Percentiles rank a stretch among this genome's conserved stretches.
These are phyloP conservation scores for Ophraella communa DNA, from an alignment of 2,888 invertebrate species.

Conservation along the genomic window DNA sequence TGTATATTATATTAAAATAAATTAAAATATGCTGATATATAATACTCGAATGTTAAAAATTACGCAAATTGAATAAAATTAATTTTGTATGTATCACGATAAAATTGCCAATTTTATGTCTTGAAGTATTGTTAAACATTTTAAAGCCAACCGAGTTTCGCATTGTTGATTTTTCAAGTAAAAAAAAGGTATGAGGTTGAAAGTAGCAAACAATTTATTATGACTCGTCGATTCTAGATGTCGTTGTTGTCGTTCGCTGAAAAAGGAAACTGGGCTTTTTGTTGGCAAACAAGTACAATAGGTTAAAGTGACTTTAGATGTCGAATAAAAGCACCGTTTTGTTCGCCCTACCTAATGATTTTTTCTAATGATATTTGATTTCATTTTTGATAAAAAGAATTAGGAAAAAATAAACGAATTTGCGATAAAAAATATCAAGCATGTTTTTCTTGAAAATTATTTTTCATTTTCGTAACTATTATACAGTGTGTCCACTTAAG, in stretches of 20 bases:
- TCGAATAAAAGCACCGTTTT: neutral
- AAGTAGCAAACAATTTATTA: neutral
- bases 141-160: neutral
- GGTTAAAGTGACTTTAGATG: neutral
- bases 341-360: neutral
- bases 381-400: neutral
- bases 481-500: too few species aligned
- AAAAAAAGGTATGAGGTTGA: neutral
- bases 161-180: conserved; percentile 2
- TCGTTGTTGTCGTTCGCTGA: neutral
- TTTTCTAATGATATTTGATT: neutral
- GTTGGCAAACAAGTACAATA: neutral
- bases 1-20: too few species aligned
- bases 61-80: too few species aligned
- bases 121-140: too few species aligned
- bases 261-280: neutral
- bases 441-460: too few species aligned
- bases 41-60: too few species aligned
- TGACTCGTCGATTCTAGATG: conserved; percentile 6
- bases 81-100: too few species aligned
- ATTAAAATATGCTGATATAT: too few species aligned
- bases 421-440: too few species aligned
- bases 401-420: too few species aligned
- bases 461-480: too few species aligned
- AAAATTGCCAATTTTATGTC: too few species aligned